These are phyloP conservation scores for Zhengitettix transpicula DNA, from an alignment of 2,888 invertebrate species.

Conservation along the genomic window DNA sequence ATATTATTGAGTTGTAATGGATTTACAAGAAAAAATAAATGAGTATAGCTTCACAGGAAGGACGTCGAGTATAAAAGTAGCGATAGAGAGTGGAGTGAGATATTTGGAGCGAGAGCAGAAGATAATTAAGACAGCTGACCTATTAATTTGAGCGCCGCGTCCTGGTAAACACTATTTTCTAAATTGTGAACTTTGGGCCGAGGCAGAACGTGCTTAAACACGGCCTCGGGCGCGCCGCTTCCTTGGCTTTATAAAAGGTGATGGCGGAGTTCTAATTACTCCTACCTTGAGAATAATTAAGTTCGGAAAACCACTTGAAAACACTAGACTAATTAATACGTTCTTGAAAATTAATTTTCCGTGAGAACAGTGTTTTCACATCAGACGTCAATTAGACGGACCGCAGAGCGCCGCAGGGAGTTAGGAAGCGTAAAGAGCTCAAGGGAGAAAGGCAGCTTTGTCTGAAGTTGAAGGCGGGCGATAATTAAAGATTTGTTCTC, in stretches of 20 bases:
- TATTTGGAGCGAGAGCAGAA: too few species aligned
- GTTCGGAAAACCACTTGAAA: conserved; percentile 6
- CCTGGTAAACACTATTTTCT: too few species aligned
- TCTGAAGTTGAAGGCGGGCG: neutral
- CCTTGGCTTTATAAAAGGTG: neutral
- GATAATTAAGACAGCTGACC: too few species aligned
- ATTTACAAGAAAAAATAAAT: too few species aligned
- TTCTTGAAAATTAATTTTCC: conserved; percentile 1
- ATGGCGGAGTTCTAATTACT: neutral
- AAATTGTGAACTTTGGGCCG: too few species aligned
- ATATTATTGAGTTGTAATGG: too few species aligned
- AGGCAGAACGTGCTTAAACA: neutral
- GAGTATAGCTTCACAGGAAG: too few species aligned
- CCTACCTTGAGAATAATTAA: neutral
- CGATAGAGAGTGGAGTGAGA: too few species aligned
- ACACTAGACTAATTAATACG: conserved; percentile 5
- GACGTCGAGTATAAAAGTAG: too few species aligned
- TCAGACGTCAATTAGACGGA: conserved; percentile 4
- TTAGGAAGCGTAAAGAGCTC: neutral
- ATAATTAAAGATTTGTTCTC: neutral
- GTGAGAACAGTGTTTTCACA: conserved; percentile 3
- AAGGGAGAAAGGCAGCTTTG: neutral
- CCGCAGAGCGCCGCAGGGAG: neutral
- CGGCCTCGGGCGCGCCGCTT: neutral
- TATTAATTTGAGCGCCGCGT: too few species aligned